phyloP scores from a whole-genome alignment of 2,888 invertebrate genomes.

The Leptinotarsa rubiginosa region DNA sequence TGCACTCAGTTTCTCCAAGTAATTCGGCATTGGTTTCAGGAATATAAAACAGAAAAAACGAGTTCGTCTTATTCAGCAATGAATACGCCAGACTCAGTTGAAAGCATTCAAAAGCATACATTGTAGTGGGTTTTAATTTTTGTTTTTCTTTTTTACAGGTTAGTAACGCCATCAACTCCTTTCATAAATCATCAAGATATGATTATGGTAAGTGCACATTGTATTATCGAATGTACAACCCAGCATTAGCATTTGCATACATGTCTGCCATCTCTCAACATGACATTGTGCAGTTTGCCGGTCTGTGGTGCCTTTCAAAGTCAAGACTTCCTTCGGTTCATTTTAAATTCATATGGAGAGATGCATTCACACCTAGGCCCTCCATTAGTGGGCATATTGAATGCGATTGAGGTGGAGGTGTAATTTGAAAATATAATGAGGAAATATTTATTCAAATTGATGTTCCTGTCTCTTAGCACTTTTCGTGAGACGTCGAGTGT shows the following conservation, averaged over 20 bases:
- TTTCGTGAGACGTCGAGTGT: background rate
- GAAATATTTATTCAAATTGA: slow-evolving; percentile 29
- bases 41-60: background rate
- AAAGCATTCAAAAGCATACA: background rate
- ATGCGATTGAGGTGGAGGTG: slow-evolving; percentile 27
- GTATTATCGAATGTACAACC: slow-evolving; percentile 12
- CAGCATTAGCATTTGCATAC: slow-evolving; percentile 27
- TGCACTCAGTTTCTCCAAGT: too few species aligned
- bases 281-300: slow-evolving; percentile 25
- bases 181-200: slow-evolving; percentile 21
- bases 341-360: slow-evolving; percentile 39
- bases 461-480: slow-evolving; percentile 9
- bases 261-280: slow-evolving; percentile 15
- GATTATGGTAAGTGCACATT: slow-evolving; percentile 30
- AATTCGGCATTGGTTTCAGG: background rate
- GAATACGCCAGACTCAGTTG: background rate
- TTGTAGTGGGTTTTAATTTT: slow-evolving; percentile 5
- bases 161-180: slow-evolving; percentile 25
- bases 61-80: background rate
- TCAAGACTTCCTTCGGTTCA: slow-evolving; percentile 24
- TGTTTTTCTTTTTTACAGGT: slow-evolving; percentile 24
- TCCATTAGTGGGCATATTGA: slow-evolving; percentile 35
- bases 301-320: slow-evolving; percentile 14
- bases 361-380: slow-evolving; percentile 35
- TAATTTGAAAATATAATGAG: slow-evolving; percentile 27